Evolutionary conservation across 2,888 invertebrate species (phyloP).

Genomic region (Eueremaeus valkanovi): DNA sequence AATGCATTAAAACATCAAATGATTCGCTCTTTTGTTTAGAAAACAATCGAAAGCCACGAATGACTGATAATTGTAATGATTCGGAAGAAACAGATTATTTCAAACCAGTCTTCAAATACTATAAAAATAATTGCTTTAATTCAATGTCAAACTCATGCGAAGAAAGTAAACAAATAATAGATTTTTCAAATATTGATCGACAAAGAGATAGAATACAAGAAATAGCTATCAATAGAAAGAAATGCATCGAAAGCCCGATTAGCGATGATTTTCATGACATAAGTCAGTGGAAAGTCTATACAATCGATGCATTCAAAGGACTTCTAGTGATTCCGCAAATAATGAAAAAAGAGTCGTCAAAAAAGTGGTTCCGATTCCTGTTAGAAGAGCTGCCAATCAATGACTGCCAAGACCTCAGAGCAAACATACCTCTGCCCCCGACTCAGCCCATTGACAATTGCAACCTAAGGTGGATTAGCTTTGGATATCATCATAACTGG

Average conservation of each 20-base stretch:
- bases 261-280: conserved; percentile 7
- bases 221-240: neutral
- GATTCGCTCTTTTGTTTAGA: too few species aligned
- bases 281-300: conserved; percentile 38
- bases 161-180: neutral
- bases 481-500: conserved; percentile 99
- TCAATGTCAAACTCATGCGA: neutral
- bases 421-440: conserved; percentile 32
- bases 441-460: neutral
- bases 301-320: conserved; percentile 11
- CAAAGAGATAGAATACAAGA: neutral
- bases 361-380: conserved; percentile 38
- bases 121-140: neutral
- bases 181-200: neutral
- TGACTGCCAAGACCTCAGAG: conserved; percentile 5
- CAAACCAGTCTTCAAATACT: conserved; percentile 22
- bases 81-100: conserved; percentile 1
- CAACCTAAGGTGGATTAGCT: conserved; percentile 83
- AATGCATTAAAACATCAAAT: too few species aligned
- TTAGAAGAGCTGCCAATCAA: conserved; percentile 34
- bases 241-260: neutral
- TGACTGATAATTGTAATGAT: neutral
- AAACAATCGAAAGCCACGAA: too few species aligned
- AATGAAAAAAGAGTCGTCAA: conserved; percentile 16
- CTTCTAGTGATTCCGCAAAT: conserved; percentile 38